A percentile compares a stretch with the other conserved stretches of the same genome.
Conservation (phyloP, 2,113 vertebrate species). For the Sorex araneus region DNA sequence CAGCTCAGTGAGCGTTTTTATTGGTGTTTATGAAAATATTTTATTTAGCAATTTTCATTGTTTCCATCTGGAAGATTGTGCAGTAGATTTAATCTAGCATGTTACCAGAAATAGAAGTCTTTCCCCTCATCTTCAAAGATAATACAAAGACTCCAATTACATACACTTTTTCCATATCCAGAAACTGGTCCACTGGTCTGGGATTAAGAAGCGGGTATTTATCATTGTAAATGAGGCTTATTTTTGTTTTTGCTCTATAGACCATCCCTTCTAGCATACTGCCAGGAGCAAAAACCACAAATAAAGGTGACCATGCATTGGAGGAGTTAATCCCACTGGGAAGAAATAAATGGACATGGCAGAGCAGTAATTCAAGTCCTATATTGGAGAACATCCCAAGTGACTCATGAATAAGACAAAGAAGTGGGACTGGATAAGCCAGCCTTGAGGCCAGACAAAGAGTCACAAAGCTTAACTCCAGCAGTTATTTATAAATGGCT, state of each 20-base stretch:
- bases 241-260: not conserved
- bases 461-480: not conserved
- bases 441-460: not conserved
- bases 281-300: not conserved
- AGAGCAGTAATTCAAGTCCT: not conserved
- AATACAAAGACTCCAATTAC: conserved; percentile 34
- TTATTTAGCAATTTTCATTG: conserved; percentile 29
- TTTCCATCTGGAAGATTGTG: conserved; percentile 29
- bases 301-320: not conserved
- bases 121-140: conserved; percentile 23
- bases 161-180: not conserved
- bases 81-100: conserved; percentile 1
- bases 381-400: not conserved
- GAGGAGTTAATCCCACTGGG: not conserved
- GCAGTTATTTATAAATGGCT: not conserved
- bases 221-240: not conserved
- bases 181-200: not conserved
- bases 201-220: not conserved
- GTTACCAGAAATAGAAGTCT: not conserved
- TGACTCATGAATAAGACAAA: not conserved
- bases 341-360: not conserved
- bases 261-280: not conserved
- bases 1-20: conserved; percentile 23
- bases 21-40: conserved; percentile 35
- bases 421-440: too few species aligned